phyloP scores from a whole-genome alignment of 2,888 invertebrate species.

The Heteropelma amictum region DNA sequence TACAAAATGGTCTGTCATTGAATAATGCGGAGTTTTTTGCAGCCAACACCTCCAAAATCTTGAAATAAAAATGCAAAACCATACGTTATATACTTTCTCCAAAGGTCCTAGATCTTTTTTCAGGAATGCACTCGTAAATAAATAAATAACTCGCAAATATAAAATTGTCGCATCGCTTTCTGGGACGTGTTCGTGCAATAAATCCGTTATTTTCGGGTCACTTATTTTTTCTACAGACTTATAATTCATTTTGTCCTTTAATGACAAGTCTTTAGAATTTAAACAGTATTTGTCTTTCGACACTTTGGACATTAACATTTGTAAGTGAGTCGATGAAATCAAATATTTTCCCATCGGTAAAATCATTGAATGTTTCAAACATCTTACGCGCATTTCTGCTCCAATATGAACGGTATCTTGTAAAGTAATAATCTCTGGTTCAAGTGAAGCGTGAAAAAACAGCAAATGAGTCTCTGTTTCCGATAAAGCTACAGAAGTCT shows the following conservation, averaged over 20 bases:
- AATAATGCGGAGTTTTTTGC: conserved; percentile 27
- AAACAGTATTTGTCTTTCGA: conserved; percentile 58
- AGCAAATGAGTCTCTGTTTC: not conserved
- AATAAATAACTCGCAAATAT: conserved; percentile 44
- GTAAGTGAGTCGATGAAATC: not conserved
- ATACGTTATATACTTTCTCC: conserved; percentile 22
- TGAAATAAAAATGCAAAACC: conserved; percentile 39
- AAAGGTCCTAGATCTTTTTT: conserved; percentile 10
- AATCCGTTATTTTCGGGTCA: conserved; percentile 16
- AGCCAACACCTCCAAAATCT: conserved; percentile 54
- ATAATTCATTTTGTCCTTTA: conserved; percentile 40
- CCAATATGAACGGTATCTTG: not conserved
- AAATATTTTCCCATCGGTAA: not conserved
- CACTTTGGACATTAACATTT: conserved; percentile 42
- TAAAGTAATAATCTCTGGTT: not conserved
- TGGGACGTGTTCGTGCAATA: conserved; percentile 31
- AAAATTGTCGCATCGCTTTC: conserved; percentile 43
- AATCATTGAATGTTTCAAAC: not conserved
- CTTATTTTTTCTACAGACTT: conserved; percentile 40
- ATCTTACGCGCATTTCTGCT: not conserved
- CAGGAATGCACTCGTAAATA: conserved; percentile 30
- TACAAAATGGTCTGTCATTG: conserved; percentile 49
- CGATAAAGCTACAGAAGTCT: not conserved
- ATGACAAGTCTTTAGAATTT: conserved; percentile 43
- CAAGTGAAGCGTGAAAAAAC: not conserved